These are phyloP conservation scores for Sinocyclocheilus grahami DNA, from an alignment of 2,113 vertebrate species.

Conservation along the genomic window DNA sequence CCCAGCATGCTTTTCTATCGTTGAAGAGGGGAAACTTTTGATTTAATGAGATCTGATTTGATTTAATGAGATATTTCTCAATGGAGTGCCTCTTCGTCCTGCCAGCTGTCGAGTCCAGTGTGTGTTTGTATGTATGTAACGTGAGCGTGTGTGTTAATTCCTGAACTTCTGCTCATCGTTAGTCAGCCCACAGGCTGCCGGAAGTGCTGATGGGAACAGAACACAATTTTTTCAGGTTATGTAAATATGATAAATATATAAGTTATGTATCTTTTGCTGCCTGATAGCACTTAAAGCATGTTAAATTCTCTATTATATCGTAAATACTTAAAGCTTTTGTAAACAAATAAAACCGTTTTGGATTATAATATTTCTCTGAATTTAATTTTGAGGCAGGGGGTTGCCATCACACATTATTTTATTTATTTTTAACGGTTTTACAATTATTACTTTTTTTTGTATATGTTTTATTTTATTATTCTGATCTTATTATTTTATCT, in stretches of 20 bases:
- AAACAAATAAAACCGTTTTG: not conserved
- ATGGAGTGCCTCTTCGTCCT: conserved; percentile 24
- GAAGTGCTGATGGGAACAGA: conserved; percentile 38
- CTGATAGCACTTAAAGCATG: not conserved
- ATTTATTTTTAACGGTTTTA: too few species aligned
- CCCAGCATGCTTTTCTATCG: not conserved
- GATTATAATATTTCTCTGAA: not conserved
- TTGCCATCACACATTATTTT: too few species aligned
- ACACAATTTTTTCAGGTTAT: not conserved
- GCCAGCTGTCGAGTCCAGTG: conserved; percentile 22
- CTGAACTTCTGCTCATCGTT: conserved; percentile 29
- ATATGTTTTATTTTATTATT: too few species aligned
- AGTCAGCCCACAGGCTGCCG: conserved; percentile 25
- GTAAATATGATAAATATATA: too few species aligned
- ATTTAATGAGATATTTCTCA: conserved; percentile 32
- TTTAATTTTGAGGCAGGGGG: too few species aligned
- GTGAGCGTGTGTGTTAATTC: conserved; percentile 30
- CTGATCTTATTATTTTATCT: too few species aligned
- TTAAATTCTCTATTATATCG: not conserved
- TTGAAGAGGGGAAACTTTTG: conserved; percentile 19
- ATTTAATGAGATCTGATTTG: conserved; percentile 39
- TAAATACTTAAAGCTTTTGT: not conserved
- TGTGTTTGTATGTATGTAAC: not conserved
- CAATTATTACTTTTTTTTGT: too few species aligned
- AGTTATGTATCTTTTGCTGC: not conserved